phyloP scores from a whole-genome alignment of 2,797 vertebrate species.

The Sparidentex hasta region DNA sequence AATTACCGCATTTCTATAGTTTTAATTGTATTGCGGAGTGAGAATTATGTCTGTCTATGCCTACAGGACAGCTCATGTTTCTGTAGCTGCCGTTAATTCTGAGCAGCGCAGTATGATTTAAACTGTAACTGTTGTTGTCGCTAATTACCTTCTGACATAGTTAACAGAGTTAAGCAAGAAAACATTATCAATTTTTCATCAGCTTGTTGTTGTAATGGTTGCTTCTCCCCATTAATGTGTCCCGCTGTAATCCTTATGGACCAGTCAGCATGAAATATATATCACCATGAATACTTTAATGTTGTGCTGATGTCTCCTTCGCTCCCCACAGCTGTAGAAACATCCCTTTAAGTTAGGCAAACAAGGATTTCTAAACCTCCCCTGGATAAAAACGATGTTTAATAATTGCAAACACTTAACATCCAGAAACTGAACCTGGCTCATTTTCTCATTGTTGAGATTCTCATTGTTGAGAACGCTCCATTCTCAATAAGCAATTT shows the following conservation, averaged over 20 bases:
- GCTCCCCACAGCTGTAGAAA: conserved; percentile 59
- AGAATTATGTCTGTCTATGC: neutral
- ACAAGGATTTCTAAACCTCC: conserved; percentile 29
- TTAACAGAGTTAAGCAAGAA: conserved; percentile 84
- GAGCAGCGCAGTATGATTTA: conserved; percentile 56
- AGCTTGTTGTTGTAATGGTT: conserved; percentile 85
- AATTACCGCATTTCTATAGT: conserved; percentile 1
- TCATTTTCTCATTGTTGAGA: conserved; percentile 15
- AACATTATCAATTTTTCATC: conserved; percentile 86
- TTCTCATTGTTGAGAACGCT: conserved; percentile 24
- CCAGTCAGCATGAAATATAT: conserved; percentile 89
- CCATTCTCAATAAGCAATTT: conserved; percentile 54
- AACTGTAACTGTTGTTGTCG: conserved; percentile 65
- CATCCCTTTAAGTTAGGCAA: conserved; percentile 44
- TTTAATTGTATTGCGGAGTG: conserved; percentile 23
- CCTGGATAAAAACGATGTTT: conserved; percentile 26
- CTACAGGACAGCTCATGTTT: conserved; percentile 33
- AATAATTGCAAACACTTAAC: conserved; percentile 20
- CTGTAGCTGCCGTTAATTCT: conserved; percentile 16
- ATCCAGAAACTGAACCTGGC: conserved; percentile 2
- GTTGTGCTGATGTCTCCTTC: conserved; percentile 77
- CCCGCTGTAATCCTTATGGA: conserved; percentile 83
- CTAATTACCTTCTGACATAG: conserved; percentile 81
- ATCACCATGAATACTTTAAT: conserved; percentile 88
- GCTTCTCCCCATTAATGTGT: conserved; percentile 86